Evolutionary conservation across 2,888 invertebrate genomes (phyloP), one percentile per base, ranked within the genome.

Genomic region (Prosopocoilus inquinatus): DNA sequence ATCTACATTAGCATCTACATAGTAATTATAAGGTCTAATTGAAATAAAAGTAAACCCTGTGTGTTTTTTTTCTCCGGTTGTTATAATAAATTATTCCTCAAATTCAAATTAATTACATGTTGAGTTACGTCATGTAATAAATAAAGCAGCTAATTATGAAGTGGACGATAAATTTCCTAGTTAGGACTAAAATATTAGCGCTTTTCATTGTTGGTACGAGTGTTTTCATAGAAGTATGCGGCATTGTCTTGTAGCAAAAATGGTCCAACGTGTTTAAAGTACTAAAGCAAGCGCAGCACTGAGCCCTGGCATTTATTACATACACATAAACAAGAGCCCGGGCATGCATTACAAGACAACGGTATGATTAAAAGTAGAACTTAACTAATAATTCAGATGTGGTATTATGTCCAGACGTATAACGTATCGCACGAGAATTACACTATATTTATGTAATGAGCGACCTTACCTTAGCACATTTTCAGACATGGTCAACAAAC

Each of bases 281-380:
- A 41, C 15, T 41, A 41, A 41, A 41, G 13, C 41, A 41, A 16
- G 41, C 13, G 41, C 41, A 41, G 15, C 13, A 41, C 33, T 16
- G 16, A 28, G 46, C 12, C 16, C 33, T 46, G 46, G 46, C 46
- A 33, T 46, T 46, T 46, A 46, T 32, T 46, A 46, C 46, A 33
- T 28, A 33, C 20, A 46, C 46, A 46, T 46, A 46, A 46, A 46
- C 46, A 46, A 32, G 46, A 32, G 46, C 12, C 28, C 9, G 41
- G 41, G 32, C 32, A 12, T 20, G 16, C 9, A 28, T 46, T 46
- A 46, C 46, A 46, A 46, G 46, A 46, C 46, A 46, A 46, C 46
- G 32, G 41, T 41, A 41, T 41, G 41, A 41, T 41, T 41, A 41
- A 41, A 41, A 41, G 41, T 41, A 16, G 13, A 41, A 41, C 41